Evolutionary conservation across 2,113 vertebrate species (phyloP).

Genomic region (Lynx canadensis): DNA sequence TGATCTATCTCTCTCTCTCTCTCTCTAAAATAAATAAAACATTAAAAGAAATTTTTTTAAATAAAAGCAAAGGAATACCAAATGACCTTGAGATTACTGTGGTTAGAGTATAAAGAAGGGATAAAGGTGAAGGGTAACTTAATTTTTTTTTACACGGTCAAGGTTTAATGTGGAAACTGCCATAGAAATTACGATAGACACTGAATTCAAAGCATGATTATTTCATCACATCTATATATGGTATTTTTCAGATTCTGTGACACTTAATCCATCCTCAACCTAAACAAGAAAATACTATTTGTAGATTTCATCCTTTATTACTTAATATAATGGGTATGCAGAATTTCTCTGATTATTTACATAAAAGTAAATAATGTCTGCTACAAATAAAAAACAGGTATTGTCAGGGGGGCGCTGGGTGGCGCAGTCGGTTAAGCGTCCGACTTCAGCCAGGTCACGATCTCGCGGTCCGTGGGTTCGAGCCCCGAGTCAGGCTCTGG

Average conservation of each 20-base stretch:
- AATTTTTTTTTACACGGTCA: not conserved
- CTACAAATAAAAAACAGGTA: not conserved
- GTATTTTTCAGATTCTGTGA: constrained; percentile 54
- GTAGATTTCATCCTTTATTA: constrained; percentile 1
- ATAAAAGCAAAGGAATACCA: not conserved
- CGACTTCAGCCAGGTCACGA: no score
- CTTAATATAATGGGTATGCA: not conserved
- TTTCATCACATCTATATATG: not conserved
- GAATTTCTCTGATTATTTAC: not conserved
- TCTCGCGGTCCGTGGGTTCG: no score
- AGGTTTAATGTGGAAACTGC: not conserved
- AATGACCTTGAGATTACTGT: not conserved
- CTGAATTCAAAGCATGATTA: not conserved
- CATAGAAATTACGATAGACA: not conserved
- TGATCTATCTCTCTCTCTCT: no score
- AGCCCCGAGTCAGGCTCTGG: no score
- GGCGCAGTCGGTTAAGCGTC: no score
- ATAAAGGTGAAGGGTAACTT: not conserved
- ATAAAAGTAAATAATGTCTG: not conserved
- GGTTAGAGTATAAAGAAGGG: not conserved
- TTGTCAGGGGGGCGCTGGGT: not conserved
- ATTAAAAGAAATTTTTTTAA: not conserved
- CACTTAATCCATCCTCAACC: not conserved
- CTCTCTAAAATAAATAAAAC: no score
- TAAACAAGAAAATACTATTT: constrained; percentile 12